A percentile compares a stretch with the other conserved stretches of the same genome.
Evolutionary conservation across 2,888 invertebrate genomes (phyloP).

Genomic region (Leucophenga maculata): DNA sequence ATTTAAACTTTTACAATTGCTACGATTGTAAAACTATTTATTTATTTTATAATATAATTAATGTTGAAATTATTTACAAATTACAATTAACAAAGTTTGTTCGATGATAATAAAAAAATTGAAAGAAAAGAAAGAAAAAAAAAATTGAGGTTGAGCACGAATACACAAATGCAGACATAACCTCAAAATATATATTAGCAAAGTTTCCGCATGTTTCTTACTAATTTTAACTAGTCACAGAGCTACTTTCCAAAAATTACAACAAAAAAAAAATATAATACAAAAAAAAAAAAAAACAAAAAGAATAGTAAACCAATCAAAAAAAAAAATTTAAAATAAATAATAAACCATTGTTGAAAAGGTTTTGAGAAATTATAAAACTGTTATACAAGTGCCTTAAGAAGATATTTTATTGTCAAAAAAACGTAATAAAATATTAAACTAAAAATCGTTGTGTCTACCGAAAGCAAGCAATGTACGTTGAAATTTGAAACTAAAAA

Average conservation of each 20-base stretch:
- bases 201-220: constrained; percentile 28
- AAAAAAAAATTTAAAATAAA: constrained; percentile 28
- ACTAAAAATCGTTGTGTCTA: constrained; percentile 6
- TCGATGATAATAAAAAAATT: constrained; percentile 21
- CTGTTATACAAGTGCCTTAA: constrained; percentile 55
- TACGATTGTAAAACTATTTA: constrained; percentile 57
- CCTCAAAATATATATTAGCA: neutral
- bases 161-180: constrained; percentile 36
- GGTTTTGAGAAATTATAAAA: constrained; percentile 21
- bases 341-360: constrained; percentile 31
- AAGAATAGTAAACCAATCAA: constrained; percentile 29
- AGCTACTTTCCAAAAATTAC: constrained; percentile 60
- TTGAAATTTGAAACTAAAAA: constrained; percentile 3
- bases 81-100: constrained; percentile 35
- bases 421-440: neutral
- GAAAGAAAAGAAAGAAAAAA: constrained; percentile 18
- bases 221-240: constrained; percentile 65
- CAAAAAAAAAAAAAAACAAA: constrained; percentile 29
- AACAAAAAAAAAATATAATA: constrained; percentile 34
- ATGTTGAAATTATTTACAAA: constrained; percentile 61
- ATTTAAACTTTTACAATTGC: constrained; percentile 41
- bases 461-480: constrained; percentile 1
- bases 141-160: constrained; percentile 24
- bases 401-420: constrained; percentile 15
- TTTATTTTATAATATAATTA: constrained; percentile 56